Evolutionary conservation across 35 echinoderm and acorn worm species (phyloP).

Genomic region (Apostichopus parvimensis): DNA sequence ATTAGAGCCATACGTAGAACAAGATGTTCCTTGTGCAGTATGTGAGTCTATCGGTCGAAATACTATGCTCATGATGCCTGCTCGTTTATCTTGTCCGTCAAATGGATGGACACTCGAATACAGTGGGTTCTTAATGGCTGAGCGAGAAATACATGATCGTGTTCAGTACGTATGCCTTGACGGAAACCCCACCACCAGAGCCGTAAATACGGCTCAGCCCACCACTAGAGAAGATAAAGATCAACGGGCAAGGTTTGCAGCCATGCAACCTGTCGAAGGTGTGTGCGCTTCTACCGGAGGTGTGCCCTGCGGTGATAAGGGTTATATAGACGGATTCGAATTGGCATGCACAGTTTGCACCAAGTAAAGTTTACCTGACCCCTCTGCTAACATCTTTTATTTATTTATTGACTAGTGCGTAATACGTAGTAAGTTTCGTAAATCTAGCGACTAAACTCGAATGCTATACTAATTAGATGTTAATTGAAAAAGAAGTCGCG

Average conservation of each 20-base stretch:
- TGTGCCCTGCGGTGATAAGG: background rate
- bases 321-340: background rate
- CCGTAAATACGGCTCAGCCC: background rate
- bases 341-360: slow-evolving; percentile 17
- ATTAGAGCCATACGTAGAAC: background rate
- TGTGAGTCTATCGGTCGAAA: background rate
- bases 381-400: too few species aligned
- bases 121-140: background rate
- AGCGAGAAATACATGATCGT: background rate
- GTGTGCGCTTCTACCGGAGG: background rate
- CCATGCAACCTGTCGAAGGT: background rate
- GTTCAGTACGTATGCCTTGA: background rate
- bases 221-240: background rate
- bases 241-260: background rate
- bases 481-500: too few species aligned
- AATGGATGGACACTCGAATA: background rate
- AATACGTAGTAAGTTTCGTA: too few species aligned
- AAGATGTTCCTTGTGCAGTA: background rate
- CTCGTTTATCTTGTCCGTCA: background rate
- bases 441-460: too few species aligned
- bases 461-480: too few species aligned
- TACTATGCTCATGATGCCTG: background rate
- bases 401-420: too few species aligned
- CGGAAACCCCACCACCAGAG: background rate
- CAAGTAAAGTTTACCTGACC: background rate